Percentiles rank a stretch among this genome's conserved stretches.
Conservation (phyloP, 2,888 invertebrate genomes). For the Ormyrus labotus region DNA sequence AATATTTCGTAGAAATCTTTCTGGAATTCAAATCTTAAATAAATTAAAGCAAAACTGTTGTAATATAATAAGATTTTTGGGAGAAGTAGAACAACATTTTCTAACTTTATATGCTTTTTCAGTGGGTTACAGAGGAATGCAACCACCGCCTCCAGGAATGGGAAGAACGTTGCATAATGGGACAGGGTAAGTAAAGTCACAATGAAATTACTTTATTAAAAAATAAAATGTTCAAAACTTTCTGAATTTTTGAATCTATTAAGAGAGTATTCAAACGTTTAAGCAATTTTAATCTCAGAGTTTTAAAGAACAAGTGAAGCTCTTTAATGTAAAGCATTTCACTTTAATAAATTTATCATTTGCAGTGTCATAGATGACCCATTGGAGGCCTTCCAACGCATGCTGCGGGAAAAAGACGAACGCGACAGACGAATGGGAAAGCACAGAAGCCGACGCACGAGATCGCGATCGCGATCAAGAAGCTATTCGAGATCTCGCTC, state of each 20-base stretch:
- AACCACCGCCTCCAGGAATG: slow-evolving; percentile 80
- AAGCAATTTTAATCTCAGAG: neutral
- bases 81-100: no score
- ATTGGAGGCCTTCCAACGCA: slow-evolving; percentile 90
- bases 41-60: no score
- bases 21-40: neutral
- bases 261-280: no score
- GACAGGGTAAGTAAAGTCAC: slow-evolving; percentile 75
- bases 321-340: neutral
- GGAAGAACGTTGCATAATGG: slow-evolving; percentile 75
- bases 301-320: neutral
- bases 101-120: slow-evolving; percentile 1
- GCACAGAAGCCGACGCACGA: slow-evolving; percentile 77
- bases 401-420: slow-evolving; percentile 90
- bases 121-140: slow-evolving; percentile 73
- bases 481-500: slow-evolving; percentile 76
- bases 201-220: neutral
- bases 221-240: slow-evolving; percentile 6
- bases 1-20: neutral
- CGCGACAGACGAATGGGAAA: slow-evolving; percentile 81
- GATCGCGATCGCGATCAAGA: slow-evolving; percentile 76
- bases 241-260: slow-evolving; percentile 9
- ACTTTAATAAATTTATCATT: slow-evolving; percentile 56
- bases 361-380: slow-evolving; percentile 88
- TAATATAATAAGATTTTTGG: no score